Evolutionary conservation across 2,888 invertebrate genomes (phyloP).

Genomic region (Tenthredo scrophulariae): DNA sequence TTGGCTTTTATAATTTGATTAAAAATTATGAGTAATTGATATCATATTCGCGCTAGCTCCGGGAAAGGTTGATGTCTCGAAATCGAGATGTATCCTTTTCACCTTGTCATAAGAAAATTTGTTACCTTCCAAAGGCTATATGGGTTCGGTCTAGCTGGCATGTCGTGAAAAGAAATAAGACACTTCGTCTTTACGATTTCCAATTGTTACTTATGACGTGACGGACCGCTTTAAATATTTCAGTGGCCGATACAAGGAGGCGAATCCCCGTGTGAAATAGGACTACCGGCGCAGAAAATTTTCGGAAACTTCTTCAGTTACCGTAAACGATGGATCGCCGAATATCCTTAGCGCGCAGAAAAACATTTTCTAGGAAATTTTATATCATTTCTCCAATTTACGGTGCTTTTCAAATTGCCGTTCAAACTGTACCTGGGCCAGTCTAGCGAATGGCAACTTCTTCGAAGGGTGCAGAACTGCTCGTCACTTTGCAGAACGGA

Average conservation of each 20-base stretch:
- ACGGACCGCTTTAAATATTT: conserved; percentile 28
- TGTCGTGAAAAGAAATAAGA: not conserved
- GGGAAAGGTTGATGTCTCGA: not conserved
- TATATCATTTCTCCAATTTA: not conserved
- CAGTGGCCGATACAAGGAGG: conserved; percentile 11
- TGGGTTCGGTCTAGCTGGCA: not conserved
- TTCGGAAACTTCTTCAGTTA: not conserved
- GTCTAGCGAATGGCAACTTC: not conserved
- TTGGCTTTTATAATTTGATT: not conserved
- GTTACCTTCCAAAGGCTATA: not conserved
- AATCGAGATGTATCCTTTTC: not conserved
- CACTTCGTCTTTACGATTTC: not conserved
- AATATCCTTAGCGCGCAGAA: not conserved
- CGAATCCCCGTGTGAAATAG: not conserved
- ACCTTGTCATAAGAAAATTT: not conserved
- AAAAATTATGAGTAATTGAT: not conserved
- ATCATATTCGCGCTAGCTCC: not conserved
- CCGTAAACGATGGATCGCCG: not conserved
- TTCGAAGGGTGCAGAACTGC: conserved; percentile 13
- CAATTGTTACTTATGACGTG: not conserved
- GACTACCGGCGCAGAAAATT: not conserved
- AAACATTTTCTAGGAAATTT: not conserved
- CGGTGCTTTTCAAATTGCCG: not conserved
- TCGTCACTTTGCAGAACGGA: conserved; percentile 26
- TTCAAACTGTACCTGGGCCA: not conserved